Percentiles rank a stretch among this genome's conserved stretches.
These are phyloP conservation scores for Diploscapter pachys DNA, from an alignment of 1,140 invertebrate genomes.

Conservation along the genomic window DNA sequence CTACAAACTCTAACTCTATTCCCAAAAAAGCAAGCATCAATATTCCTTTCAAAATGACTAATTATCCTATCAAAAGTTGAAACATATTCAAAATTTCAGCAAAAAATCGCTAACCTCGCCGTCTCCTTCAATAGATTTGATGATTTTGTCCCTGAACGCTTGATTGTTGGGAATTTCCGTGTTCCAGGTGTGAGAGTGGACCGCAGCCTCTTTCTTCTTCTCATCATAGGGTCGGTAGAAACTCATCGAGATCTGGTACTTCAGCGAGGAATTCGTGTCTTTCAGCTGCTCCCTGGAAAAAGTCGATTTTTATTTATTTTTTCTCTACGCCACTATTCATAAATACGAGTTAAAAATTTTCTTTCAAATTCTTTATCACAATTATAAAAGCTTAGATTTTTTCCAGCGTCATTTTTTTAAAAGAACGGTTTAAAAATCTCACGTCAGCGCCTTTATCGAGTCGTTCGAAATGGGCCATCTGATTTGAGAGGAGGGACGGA, in stretches of 20 bases:
- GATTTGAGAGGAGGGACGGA: conserved; percentile 54
- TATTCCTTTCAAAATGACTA: too few relatives aligned
- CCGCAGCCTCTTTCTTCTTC: conserved; percentile 14
- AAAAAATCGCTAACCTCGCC: not conserved
- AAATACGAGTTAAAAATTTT: too few relatives aligned
- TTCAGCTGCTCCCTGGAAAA: conserved; percentile 21
- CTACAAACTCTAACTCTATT: too few relatives aligned
- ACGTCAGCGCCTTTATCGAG: conserved; percentile 46
- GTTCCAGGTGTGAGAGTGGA: conserved; percentile 14
- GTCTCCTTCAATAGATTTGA: not conserved
- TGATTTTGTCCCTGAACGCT: not conserved
- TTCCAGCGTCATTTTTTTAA: not conserved
- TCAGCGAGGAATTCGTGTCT: not conserved
- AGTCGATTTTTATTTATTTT: not conserved
- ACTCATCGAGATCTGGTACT: conserved; percentile 17
- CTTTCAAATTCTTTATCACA: too few relatives aligned
- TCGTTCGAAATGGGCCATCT: conserved; percentile 54
- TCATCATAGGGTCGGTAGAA: conserved; percentile 28
- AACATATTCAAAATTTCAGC: not conserved
- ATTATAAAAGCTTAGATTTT: not conserved
- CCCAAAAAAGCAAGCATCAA: too few relatives aligned
- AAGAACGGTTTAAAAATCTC: not conserved
- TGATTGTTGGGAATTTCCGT: not conserved
- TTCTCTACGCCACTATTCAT: too few relatives aligned
- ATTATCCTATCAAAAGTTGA: too few relatives aligned